These are phyloP conservation scores for Synaphobranchus kaupii DNA, from an alignment of 2,797 vertebrate species.

Conservation along the genomic window DNA sequence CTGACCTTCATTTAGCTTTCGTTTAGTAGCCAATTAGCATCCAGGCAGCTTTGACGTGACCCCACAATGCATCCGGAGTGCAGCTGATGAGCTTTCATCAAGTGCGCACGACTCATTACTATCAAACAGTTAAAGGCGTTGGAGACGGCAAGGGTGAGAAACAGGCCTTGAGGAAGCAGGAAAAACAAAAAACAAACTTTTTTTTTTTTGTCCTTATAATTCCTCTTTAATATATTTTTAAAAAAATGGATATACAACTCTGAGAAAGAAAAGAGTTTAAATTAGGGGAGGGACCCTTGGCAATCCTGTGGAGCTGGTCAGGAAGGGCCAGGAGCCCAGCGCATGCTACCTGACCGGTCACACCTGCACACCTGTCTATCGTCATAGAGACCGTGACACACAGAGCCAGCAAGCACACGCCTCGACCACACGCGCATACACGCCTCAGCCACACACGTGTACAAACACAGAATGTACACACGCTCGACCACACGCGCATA, in stretches of 20 bases:
- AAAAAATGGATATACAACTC: conserved; percentile 71
- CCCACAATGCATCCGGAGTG: too few relatives aligned
- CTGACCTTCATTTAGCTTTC: neutral
- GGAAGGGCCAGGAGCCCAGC: conserved; percentile 36
- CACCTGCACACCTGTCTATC: conserved; percentile 5
- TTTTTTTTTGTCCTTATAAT: conserved; percentile 20
- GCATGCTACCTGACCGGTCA: conserved; percentile 51
- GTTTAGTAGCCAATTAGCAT: neutral
- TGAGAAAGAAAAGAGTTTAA: conserved; percentile 60
- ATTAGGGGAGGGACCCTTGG: conserved; percentile 31
- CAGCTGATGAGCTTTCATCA: neutral
- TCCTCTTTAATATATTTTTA: conserved; percentile 71
- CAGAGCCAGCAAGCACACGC: conserved; percentile 14
- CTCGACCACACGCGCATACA: neutral
- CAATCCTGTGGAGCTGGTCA: conserved; percentile 30
- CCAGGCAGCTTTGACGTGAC: neutral
- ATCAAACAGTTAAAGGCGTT: neutral
- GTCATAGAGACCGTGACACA: neutral
- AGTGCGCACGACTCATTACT: neutral
- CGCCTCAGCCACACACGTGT: neutral
- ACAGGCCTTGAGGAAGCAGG: neutral
- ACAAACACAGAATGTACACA: conserved; percentile 20
- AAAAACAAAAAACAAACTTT: neutral
- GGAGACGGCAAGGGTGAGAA: neutral
- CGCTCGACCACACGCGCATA: neutral